Evolutionary conservation across 2,888 invertebrate genomes (phyloP).

Genomic region (Alloplasta piceator): DNA sequence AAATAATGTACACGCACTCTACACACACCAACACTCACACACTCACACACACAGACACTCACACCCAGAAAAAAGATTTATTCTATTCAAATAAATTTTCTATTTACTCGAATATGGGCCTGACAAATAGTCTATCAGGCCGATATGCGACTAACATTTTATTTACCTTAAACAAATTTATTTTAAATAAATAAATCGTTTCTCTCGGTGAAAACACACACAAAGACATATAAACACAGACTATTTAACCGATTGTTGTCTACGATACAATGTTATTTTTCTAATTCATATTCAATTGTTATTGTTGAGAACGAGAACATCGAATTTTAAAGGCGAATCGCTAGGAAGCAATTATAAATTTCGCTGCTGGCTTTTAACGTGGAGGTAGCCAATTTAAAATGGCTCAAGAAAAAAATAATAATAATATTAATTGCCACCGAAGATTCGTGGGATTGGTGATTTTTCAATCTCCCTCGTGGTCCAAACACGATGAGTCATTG

Average conservation of each 20-base stretch:
- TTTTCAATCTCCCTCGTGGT: too few relatives aligned
- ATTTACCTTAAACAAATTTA: too few relatives aligned
- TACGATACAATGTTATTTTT: slow-evolving; percentile 83
- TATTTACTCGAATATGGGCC: too few relatives aligned
- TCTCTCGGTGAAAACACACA: slow-evolving; percentile 30
- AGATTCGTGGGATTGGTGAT: too few relatives aligned
- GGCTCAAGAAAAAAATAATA: slow-evolving; percentile 13
- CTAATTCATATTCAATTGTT: slow-evolving; percentile 83
- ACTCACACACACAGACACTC: slow-evolving; percentile 7
- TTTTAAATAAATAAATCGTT: too few relatives aligned
- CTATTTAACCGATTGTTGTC: slow-evolving; percentile 82
- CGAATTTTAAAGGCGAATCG: slow-evolving; percentile 77
- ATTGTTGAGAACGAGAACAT: slow-evolving; percentile 82
- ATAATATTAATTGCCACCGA: too few relatives aligned
- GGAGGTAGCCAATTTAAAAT: slow-evolving; percentile 24
- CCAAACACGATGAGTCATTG: too few relatives aligned
- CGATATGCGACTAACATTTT: too few relatives aligned
- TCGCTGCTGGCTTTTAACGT: slow-evolving; percentile 35
- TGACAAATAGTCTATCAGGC: too few relatives aligned
- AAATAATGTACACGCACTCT: too few relatives aligned
- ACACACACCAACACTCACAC: slow-evolving; percentile 43
- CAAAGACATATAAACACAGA: slow-evolving; percentile 68
- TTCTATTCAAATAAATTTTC: too few relatives aligned
- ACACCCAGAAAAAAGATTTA: too few relatives aligned
- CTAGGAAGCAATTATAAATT: slow-evolving; percentile 69